Evolutionary conservation across 2,888 invertebrate genomes (phyloP).

Genomic region (Tetheella fluctuosa): DNA sequence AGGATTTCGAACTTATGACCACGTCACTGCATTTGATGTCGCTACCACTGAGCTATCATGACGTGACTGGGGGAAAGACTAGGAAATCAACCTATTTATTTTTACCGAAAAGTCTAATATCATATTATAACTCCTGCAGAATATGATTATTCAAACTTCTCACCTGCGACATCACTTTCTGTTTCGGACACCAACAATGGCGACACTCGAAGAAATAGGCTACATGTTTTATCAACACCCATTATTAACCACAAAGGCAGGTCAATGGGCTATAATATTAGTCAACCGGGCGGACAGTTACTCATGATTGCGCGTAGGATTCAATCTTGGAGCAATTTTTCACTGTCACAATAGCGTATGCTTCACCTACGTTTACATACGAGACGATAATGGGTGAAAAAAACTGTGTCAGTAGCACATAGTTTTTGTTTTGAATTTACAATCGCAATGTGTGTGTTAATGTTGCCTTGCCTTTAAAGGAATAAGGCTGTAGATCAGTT

Average conservation of each 20-base stretch:
- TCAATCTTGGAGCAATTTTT: conserved; percentile 28
- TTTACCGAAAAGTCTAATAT: not conserved
- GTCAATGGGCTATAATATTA: conserved; percentile 31
- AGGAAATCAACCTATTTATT: no score
- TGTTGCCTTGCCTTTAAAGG: no score
- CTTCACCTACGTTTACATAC: conserved; percentile 11
- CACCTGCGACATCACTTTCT: conserved; percentile 11
- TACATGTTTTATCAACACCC: conserved; percentile 34
- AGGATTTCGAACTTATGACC: no score
- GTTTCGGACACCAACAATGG: conserved; percentile 7
- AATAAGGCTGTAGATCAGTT: no score
- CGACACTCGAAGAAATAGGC: conserved; percentile 16
- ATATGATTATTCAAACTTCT: not conserved
- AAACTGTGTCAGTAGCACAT: conserved; percentile 2
- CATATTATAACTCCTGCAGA: not conserved
- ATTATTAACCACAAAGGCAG: conserved; percentile 25
- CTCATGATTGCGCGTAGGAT: conserved; percentile 29
- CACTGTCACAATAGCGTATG: conserved; percentile 21
- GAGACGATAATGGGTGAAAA: not conserved
- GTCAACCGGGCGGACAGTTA: conserved; percentile 24
- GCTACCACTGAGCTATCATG: no score
- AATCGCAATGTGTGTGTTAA: not conserved
- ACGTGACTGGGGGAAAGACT: no score
- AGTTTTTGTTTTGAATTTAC: not conserved
- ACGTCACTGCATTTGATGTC: no score